Base-by-base conservation (phyloP, 2,797 vertebrate genomes). In the Pseudochaenichthys georgianus region DNA sequence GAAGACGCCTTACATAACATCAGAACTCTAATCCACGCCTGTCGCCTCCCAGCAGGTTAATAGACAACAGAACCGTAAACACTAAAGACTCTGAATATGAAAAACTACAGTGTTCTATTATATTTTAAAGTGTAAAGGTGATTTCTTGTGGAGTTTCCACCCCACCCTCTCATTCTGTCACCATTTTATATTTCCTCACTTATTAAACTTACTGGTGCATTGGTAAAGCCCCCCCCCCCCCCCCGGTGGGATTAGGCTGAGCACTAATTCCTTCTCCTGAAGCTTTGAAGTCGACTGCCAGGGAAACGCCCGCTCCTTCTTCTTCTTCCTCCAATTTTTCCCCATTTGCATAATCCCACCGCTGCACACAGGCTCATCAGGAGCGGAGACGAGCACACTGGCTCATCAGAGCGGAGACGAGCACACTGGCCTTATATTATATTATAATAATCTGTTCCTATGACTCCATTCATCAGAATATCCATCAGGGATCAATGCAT, bases 231-330 rank as follows among this genome's bases (percentile, higher is more conserved):
- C 23, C 23, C 23, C 73, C 76, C 85, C 75, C 88, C 82, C 80
- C 87, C 88, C 92, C 87, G 79, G 77, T 88, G 89, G 93, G 93
- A 95, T 95, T 94, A 95, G 89, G 85, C 88, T 83, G 84, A 86
- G 91, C 89, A 89, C 90, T 94, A 95, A 95, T 95, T 95, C 94
- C 92, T 91, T 93, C 89, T 92, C 87, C 85, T 71, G 74, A 85
- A 47, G 88, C 94, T 95, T 95, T 95, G 93, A 95, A 94, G 93
- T 94, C 68, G 81, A 92, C 89, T 93, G 89, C 87, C 87, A 92
- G 89, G 78, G 82, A 89, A 88, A 85, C 73, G 64, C 77, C 48
- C n/a, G 87, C 85, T 91, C 81, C 92, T 91, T 91, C 87, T 34
- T 34, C 34, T 34, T 5, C 34, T 28, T 28, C 28, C 28, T 28